Evolutionary conservation across 2,888 invertebrate genomes (phyloP).

Genomic region (Orchesella flavescens): DNA sequence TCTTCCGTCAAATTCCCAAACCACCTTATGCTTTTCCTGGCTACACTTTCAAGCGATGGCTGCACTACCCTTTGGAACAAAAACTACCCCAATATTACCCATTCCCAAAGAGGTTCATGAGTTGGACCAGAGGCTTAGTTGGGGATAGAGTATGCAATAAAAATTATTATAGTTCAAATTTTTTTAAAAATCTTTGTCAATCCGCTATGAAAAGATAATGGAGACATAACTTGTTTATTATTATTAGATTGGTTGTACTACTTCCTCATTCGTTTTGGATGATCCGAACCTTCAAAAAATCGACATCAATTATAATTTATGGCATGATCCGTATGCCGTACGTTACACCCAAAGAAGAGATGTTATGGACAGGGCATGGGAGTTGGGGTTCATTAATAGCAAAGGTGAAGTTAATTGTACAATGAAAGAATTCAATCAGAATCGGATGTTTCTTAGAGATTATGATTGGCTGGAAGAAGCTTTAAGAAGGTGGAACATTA

Average conservation of each 20-base stretch:
- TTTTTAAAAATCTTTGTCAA: too few species aligned
- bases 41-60: constrained; percentile 50
- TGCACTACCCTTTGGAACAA: constrained; percentile 41
- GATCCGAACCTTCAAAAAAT: constrained; percentile 33
- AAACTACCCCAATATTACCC: constrained; percentile 54
- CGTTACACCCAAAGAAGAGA: constrained; percentile 13
- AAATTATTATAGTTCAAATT: background rate
- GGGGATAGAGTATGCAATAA: constrained; percentile 12
- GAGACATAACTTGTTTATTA: too few species aligned
- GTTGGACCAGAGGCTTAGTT: constrained; percentile 44
- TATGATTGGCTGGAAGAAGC: constrained; percentile 51
- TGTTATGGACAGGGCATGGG: constrained; percentile 41
- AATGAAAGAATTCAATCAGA: constrained; percentile 42
- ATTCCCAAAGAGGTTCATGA: constrained; percentile 37
- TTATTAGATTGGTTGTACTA: constrained; percentile 18
- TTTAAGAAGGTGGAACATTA: constrained; percentile 20
- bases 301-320: constrained; percentile 3
- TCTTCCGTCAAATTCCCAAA: constrained; percentile 47
- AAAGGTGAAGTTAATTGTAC: constrained; percentile 49
- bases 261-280: constrained; percentile 6
- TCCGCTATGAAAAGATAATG: too few species aligned
- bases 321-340: constrained; percentile 34
- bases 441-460: constrained; percentile 33
- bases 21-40: constrained; percentile 48
- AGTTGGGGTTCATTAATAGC: constrained; percentile 40